Evolutionary conservation across 2,797 vertebrate species (phyloP), one percentile per base, ranked within the genome.

Genomic region (Natrix natrix): DNA sequence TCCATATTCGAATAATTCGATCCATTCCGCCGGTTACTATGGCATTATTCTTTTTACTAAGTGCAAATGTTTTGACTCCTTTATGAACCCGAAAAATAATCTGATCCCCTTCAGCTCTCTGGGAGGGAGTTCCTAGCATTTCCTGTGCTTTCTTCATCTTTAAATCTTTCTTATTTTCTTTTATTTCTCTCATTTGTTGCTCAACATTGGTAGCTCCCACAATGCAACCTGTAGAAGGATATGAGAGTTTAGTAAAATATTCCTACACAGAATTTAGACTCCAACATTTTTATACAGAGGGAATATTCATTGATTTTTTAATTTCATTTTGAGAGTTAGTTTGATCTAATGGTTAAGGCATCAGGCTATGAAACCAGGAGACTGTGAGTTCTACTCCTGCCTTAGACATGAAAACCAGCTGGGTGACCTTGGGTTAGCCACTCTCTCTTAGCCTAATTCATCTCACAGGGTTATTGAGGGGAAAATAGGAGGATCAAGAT

Each of bases 11-110:
- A 89, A 98, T 93, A 2, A 97, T 95, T 93, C 92, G 55, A 95
- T 98, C 98, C 97, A 97, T 96, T 90, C 98, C 97, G 0, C 98
- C 98, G 0, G 98, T 98, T 92, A 98, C 96, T 91, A 98, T 93
- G 94, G 98, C 92, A 91, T 97, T 97, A 32, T 93, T 97, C 90
- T 96, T 98, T 90, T 96, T 96, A 91, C 96, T 97, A 87, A 98
- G 95, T 6, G 95, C 98, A 97, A 98, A 98, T 0, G 94, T 95
- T 96, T 98, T 98, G 83, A 98, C 97, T 66, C 97, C 98, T 97
- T 97, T 98, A 94, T 96, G 94, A 87, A 97, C 63, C 37, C 37
- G 92, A 95, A 98, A 98, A 32, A 97, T 89, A 0, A 55, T 97
- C 96, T 98, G 98, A 96, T 98, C 97, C 87, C 94, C 92, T 5